phyloP scores from a whole-genome alignment of 2,888 invertebrate species.

The Ceriagrion tenellum region DNA sequence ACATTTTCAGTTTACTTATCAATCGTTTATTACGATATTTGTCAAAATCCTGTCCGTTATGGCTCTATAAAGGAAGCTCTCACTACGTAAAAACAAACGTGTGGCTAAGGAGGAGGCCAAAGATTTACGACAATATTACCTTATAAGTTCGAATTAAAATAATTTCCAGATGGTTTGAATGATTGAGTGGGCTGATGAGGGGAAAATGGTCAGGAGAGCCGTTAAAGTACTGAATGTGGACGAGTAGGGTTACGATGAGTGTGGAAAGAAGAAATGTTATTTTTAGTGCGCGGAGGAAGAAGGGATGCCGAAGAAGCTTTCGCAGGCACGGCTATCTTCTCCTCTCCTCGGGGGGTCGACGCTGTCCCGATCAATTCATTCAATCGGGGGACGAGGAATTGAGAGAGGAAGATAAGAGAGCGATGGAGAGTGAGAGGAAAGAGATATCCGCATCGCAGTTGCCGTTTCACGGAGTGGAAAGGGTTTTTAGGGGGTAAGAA shows the following conservation, averaged over 20 bases:
- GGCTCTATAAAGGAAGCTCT: too few species aligned
- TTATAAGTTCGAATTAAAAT: too few species aligned
- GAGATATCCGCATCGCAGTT: not conserved
- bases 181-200: not conserved
- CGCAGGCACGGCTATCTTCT: not conserved
- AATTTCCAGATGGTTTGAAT: not conserved
- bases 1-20: too few species aligned
- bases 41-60: too few species aligned
- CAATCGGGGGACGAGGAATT: not conserved
- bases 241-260: not conserved
- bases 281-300: not conserved
- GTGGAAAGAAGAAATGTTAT: not conserved
- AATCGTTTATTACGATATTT: too few species aligned
- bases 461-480: not conserved
- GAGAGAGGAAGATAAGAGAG: not conserved
- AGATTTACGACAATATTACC: too few species aligned
- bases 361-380: not conserved
- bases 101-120: too few species aligned
- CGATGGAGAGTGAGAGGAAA: not conserved
- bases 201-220: not conserved
- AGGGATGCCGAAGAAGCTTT: not conserved
- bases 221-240: too few species aligned
- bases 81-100: too few species aligned
- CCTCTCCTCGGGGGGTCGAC: not conserved
- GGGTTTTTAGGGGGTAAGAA: not conserved